These are phyloP conservation scores for Silurus asotus DNA, from an alignment of 2,113 vertebrate genomes.

Conservation along the genomic window DNA sequence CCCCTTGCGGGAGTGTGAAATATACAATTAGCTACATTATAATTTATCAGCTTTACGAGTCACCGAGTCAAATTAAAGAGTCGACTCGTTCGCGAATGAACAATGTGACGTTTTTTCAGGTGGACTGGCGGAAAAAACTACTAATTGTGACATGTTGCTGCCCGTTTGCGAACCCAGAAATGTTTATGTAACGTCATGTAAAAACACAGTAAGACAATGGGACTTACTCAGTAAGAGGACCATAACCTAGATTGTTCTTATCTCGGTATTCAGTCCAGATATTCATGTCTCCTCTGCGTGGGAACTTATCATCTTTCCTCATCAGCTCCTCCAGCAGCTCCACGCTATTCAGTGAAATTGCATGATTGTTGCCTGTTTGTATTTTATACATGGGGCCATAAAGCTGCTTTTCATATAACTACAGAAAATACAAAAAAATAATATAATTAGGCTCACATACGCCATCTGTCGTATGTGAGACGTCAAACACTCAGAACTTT, in stretches of 20 bases:
- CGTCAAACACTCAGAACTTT: no score
- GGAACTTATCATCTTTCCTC: conserved; percentile 88
- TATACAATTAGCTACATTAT: no score
- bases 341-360: conserved; percentile 77
- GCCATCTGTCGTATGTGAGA: no score
- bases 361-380: conserved; percentile 26
- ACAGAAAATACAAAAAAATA: not conserved
- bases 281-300: conserved; percentile 78
- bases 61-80: no score
- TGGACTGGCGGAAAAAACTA: no score
- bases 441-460: no score
- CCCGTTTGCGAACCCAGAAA: no score
- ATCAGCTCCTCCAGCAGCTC: conserved; percentile 83
- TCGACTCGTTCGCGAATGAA: no score
- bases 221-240: conserved; percentile 87
- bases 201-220: not conserved
- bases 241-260: conserved; percentile 75
- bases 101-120: no score
- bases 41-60: no score
- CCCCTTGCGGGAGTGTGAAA: no score
- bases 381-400: conserved; percentile 84
- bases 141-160: no score
- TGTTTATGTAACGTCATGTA: not conserved
- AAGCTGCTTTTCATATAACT: conserved; percentile 73
- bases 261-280: conserved; percentile 87